Conservation (phyloP, 92 coral and sea anemone genomes). For the Scolanthus callimorphus region DNA sequence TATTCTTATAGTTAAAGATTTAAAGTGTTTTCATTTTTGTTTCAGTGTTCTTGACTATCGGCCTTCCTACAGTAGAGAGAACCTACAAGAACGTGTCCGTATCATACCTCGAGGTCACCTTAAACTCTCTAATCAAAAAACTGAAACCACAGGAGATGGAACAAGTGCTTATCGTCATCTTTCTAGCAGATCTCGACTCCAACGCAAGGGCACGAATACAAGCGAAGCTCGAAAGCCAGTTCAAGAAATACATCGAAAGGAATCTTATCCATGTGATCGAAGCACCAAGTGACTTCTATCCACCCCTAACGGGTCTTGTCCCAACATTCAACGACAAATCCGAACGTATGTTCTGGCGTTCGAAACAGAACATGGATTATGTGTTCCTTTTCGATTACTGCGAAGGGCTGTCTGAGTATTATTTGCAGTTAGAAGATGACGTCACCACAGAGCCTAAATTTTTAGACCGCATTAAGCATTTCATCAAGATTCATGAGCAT, state of each 20-base stretch:
- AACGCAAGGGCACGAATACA: slow-evolving; percentile 35
- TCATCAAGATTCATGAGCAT: slow-evolving; percentile 35
- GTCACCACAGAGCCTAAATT: slow-evolving; percentile 50
- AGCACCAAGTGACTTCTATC: slow-evolving; percentile 69
- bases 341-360: slow-evolving; percentile 82
- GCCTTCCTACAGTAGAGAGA: slow-evolving; percentile 79
- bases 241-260: slow-evolving; percentile 38
- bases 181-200: slow-evolving; percentile 75
- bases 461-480: slow-evolving; percentile 41
- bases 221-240: slow-evolving; percentile 23
- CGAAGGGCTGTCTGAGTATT: slow-evolving; percentile 62
- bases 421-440: slow-evolving; percentile 92
- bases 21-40: neutral
- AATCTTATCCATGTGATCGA: slow-evolving; percentile 77
- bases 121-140: slow-evolving; percentile 51
- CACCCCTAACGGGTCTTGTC: slow-evolving; percentile 57
- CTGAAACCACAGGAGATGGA: slow-evolving; percentile 15
- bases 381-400: slow-evolving; percentile 74
- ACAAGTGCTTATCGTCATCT: slow-evolving; percentile 58
- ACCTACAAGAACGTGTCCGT: slow-evolving; percentile 36
- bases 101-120: slow-evolving; percentile 47
- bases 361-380: slow-evolving; percentile 83
- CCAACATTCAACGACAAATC: slow-evolving; percentile 51
- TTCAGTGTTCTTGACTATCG: slow-evolving; percentile 77
- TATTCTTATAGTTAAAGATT: neutral